A percentile compares a stretch with the other conserved stretches of the same genome.
These are phyloP conservation scores for Microtus pennsylvanicus DNA, from an alignment of 2,113 vertebrate genomes.

Conservation along the genomic window DNA sequence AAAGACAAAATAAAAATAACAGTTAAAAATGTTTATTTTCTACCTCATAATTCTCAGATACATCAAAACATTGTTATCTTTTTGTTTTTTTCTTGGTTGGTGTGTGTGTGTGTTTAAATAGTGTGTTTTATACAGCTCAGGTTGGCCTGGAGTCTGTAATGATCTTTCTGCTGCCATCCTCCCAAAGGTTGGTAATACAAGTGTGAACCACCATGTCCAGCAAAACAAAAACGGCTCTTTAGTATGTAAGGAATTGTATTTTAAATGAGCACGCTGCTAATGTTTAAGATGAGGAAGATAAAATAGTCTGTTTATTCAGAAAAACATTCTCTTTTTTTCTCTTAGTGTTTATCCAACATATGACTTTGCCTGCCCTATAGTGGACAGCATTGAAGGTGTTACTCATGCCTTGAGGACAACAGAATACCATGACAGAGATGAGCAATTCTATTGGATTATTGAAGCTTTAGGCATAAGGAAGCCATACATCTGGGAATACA, in stretches of 20 bases:
- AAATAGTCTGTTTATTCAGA: slow-evolving; percentile 24
- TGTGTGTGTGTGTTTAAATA: not conserved
- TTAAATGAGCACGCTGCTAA: not conserved
- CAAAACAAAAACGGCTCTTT: not conserved
- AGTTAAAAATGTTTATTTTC: not conserved
- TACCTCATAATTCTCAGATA: not conserved
- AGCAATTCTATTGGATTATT: slow-evolving; percentile 99
- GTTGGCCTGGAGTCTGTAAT: not conserved
- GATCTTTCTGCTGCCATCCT: not conserved
- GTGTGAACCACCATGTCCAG: not conserved
- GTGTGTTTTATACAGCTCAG: not conserved
- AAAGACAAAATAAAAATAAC: not conserved
- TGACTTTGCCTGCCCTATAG: slow-evolving; percentile 98
- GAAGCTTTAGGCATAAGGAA: slow-evolving; percentile 93
- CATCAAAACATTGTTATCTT: not conserved
- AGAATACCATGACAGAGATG: slow-evolving; percentile 98
- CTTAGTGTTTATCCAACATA: slow-evolving; percentile 96
- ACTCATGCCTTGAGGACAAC: slow-evolving; percentile 98
- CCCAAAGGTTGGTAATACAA: not conserved
- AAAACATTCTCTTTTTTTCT: slow-evolving; percentile 12
- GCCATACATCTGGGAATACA: slow-evolving; percentile 98
- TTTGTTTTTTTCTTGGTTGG: not conserved
- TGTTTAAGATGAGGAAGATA: not conserved
- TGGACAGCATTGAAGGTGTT: slow-evolving; percentile 97
- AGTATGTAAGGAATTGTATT: not conserved